Base-by-base conservation (phyloP, 2,797 vertebrate species). In the Sebastes minor region DNA sequence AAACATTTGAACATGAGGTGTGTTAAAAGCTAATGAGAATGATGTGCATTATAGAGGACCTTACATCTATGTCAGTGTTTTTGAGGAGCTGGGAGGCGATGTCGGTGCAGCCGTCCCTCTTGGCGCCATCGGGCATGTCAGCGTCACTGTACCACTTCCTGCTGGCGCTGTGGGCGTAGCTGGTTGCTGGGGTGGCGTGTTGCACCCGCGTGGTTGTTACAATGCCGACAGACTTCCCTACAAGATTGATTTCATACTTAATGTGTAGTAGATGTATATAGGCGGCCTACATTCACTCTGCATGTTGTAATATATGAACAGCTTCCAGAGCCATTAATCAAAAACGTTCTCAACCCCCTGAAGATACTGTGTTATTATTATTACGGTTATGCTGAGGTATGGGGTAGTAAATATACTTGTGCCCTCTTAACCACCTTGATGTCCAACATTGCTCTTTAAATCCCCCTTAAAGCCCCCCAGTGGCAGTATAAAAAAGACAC, bases 141-240 rank as follows among this genome's bases (percentile, higher is more conserved):
- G 95, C 91, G 4, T 96, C 96, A 4, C 94, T 91, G 94, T 96
- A 96, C 96, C 96, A 96, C 64, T 82, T 93, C 80, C 95, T 91
- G 92, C 95, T 96, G 92, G 90, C 94, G 2, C 93, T 95, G 93
- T 96, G 95, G 80, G 96, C 95, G 0, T 95, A 96, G 68, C 76
- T 79, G 69, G 92, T 65, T 0, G 96, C 95, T 3, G 96, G 96
- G 2, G 96, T 96, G 42, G 95, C 96, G 0, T 96, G 95, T 73
- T 96, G 96, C 42, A 96, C 95, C 1, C 95, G 91, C 0, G 96
- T 96, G 13, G 96, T 96, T 1, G 95, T 96, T 22, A 96, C 96
- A 4, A 96, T 91, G 18, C 95, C 96, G 1, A 96, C 96, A 18
- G 96, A 96, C 88, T 96, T 96, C 0, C 95, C 96, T 96, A 16